Percentiles rank a stretch among this genome's conserved stretches.
Conservation (phyloP, 2,113 vertebrate genomes). For the Pterocles gutturalis region DNA sequence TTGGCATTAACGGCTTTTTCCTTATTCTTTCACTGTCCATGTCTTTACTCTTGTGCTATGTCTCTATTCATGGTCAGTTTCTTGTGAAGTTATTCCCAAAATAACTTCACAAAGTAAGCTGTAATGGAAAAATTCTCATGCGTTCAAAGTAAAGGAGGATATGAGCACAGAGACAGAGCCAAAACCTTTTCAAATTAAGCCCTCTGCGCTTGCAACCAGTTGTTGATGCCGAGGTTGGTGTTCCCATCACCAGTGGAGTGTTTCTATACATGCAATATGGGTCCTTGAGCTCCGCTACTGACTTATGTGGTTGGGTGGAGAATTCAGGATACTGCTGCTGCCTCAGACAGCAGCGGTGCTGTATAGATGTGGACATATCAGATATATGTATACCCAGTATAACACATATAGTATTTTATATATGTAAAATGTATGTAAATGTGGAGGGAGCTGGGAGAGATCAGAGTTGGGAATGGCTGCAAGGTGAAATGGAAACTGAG, state of each 20-base stretch:
- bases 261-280: neutral
- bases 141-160: neutral
- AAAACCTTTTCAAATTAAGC: neutral
- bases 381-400: neutral
- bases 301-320: neutral
- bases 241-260: neutral
- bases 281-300: neutral
- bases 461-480: neutral
- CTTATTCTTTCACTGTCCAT: neutral
- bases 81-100: conserved; percentile 5
- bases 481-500: neutral
- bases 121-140: neutral
- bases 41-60: neutral
- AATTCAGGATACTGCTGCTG: neutral
- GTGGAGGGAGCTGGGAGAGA: neutral
- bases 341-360: neutral
- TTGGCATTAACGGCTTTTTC: neutral
- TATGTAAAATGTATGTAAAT: neutral
- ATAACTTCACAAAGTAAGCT: neutral
- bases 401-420: neutral
- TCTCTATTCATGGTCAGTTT: neutral
- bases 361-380: neutral
- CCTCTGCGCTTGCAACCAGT: neutral
- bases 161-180: neutral
- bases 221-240: neutral